These are phyloP conservation scores for Astreopora myriophthalma DNA, from an alignment of 64 coral and sea anemone species.

Conservation along the genomic window DNA sequence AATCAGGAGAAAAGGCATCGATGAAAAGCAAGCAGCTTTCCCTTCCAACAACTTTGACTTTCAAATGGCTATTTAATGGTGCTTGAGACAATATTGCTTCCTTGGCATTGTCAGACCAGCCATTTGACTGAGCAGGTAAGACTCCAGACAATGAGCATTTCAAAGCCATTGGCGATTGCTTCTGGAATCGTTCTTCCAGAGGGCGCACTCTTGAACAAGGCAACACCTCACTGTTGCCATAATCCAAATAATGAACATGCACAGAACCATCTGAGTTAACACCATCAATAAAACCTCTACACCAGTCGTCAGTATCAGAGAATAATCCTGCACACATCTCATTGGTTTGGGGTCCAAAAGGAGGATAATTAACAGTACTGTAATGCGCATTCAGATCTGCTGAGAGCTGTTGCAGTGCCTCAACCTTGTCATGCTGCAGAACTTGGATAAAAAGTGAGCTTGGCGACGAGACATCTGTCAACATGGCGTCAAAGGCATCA, in stretches of 20 bases:
- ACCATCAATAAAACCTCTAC: constrained; percentile 50
- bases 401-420: constrained; percentile 30
- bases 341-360: constrained; percentile 22
- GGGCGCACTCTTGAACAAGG: constrained; percentile 41
- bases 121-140: not conserved
- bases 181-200: constrained; percentile 38
- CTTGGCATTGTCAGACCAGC: constrained; percentile 55
- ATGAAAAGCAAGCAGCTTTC: constrained; percentile 44
- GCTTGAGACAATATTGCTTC: constrained; percentile 50
- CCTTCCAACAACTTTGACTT: constrained; percentile 26
- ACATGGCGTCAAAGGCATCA: constrained; percentile 65
- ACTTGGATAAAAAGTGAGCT: constrained; percentile 66
- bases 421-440: constrained; percentile 49
- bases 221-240: constrained; percentile 75
- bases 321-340: constrained; percentile 73
- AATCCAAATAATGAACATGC: constrained; percentile 84
- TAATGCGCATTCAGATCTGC: constrained; percentile 66
- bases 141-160: constrained; percentile 58
- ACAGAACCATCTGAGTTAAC: constrained; percentile 14
- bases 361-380: constrained; percentile 29
- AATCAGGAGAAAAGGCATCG: constrained; percentile 6
- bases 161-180: constrained; percentile 30
- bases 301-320: constrained; percentile 72
- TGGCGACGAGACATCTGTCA: constrained; percentile 66
- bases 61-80: constrained; percentile 24